Evolutionary conservation across 2,888 invertebrate species (phyloP).

Genomic region (Lithophane leautieri): DNA sequence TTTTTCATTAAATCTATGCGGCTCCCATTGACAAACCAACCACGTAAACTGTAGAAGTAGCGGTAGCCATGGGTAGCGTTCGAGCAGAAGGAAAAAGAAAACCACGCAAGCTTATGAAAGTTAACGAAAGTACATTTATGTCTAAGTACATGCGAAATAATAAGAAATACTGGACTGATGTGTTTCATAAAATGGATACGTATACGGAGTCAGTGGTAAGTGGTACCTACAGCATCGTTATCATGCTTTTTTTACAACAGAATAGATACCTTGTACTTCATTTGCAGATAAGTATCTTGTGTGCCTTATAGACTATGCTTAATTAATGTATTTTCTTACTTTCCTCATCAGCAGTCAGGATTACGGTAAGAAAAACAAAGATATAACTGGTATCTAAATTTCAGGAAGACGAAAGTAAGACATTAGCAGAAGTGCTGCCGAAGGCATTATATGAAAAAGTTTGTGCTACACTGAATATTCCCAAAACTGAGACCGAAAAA

Average conservation of each 20-base stretch:
- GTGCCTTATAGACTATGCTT: not conserved
- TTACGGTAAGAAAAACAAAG: constrained; percentile 59
- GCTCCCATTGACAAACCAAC: constrained; percentile 44
- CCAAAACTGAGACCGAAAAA: constrained; percentile 56
- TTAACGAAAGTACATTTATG: constrained; percentile 79
- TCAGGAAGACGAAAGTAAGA: constrained; percentile 77
- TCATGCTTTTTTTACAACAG: not conserved
- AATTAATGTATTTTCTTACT: too few relatives aligned
- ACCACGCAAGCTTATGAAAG: constrained; percentile 76
- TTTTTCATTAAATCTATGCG: constrained; percentile 69
- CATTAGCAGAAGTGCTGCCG: constrained; percentile 80
- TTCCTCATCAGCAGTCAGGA: not conserved
- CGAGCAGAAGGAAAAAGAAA: constrained; percentile 64
- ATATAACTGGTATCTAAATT: not conserved
- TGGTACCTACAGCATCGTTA: not conserved
- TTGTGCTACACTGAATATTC: constrained; percentile 79
- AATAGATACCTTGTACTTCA: not conserved
- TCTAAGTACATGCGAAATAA: constrained; percentile 77
- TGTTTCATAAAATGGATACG: constrained; percentile 76
- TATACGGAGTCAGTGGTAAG: constrained; percentile 67
- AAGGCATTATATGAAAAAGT: constrained; percentile 82
- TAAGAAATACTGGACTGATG: constrained; percentile 81
- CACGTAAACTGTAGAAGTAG: constrained; percentile 19
- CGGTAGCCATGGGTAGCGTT: constrained; percentile 54
- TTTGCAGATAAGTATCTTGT: too few relatives aligned